Conservation (phyloP, 2,888 invertebrate genomes). For the Rotaria macrura region DNA sequence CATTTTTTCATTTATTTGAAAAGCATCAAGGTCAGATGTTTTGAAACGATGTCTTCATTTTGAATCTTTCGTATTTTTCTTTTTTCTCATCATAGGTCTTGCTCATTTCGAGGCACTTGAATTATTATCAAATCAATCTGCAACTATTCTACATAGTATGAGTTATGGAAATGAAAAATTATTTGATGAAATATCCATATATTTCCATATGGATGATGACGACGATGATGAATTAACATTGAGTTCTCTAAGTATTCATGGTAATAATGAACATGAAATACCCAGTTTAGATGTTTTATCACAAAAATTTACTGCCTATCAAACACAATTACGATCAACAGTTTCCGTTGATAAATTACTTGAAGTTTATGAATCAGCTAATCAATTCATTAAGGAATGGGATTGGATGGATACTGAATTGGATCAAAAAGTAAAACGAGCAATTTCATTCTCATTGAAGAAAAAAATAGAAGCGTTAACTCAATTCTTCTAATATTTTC, state of each 20-base stretch:
- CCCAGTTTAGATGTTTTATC: background rate
- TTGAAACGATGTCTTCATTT: background rate
- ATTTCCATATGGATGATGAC: background rate
- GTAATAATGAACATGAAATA: background rate
- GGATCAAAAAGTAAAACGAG: background rate
- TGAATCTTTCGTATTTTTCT: background rate
- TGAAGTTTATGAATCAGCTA: background rate
- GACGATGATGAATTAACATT: background rate
- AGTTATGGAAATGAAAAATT: background rate
- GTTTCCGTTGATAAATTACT: background rate
- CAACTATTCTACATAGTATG: background rate
- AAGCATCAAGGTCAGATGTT: constrained; percentile 20
- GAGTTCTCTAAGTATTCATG: background rate
- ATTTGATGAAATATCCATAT: background rate
- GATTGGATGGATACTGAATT: background rate
- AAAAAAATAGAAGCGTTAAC: too few species aligned
- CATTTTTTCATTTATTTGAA: constrained; percentile 17
- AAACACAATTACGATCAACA: background rate
- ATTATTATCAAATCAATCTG: constrained; percentile 68
- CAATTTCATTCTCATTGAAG: too few species aligned
- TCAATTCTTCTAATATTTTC: too few species aligned
- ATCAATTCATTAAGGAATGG: background rate
- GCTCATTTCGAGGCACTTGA: constrained; percentile 78
- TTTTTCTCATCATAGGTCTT: constrained; percentile 50
- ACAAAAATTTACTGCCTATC: background rate